These are phyloP conservation scores for Bombus picipes DNA, from an alignment of 1,140 invertebrate species.

Conservation along the genomic window DNA sequence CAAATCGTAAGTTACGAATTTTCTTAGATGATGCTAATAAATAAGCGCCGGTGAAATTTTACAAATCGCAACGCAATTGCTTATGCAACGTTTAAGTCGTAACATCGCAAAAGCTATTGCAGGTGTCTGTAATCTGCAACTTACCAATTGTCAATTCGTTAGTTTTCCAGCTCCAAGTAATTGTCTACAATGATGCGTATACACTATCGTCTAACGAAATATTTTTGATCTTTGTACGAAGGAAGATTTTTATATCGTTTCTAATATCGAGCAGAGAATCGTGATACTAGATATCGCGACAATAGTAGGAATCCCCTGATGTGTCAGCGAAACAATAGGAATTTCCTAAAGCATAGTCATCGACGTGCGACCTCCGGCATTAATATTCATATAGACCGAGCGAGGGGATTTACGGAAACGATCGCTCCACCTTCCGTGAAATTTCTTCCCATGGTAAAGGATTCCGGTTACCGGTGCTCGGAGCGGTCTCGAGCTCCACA, in stretches of 20 bases:
- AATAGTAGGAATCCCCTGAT: neutral
- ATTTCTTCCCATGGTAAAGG: conserved; percentile 2
- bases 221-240: too few species aligned
- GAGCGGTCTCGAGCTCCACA: conserved; percentile 8
- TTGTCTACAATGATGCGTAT: too few species aligned
- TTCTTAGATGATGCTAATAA: too few species aligned
- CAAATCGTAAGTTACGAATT: fast-evolving
- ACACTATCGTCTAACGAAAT: fast-evolving
- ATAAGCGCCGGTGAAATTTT: too few species aligned
- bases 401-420: conserved; percentile 3
- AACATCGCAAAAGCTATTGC: too few species aligned
- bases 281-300: too few species aligned
- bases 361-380: neutral
- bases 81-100: too few species aligned
- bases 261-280: too few species aligned
- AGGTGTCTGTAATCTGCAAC: too few species aligned
- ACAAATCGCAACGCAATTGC: too few species aligned
- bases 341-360: neutral
- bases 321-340: neutral
- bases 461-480: conserved; percentile 21
- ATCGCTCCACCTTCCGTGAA: conserved; percentile 8
- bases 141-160: neutral
- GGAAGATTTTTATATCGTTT: too few species aligned
- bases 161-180: too few species aligned
- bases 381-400: conserved; percentile 3